Conservation (phyloP, 2,888 invertebrate species). For the Cactoblastis cactorum region DNA sequence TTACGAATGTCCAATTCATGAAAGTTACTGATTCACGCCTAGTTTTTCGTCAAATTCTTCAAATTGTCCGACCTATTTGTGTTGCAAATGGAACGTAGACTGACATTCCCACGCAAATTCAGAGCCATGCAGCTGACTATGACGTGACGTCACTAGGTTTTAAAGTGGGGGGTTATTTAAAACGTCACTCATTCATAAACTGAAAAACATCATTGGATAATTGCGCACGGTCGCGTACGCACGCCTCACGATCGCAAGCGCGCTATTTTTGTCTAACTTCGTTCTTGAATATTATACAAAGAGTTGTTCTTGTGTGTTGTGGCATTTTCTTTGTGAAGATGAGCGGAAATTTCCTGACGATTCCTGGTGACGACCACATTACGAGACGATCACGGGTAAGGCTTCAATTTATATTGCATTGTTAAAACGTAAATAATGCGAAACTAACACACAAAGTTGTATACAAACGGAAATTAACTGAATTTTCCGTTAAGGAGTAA, state of each 20-base stretch:
- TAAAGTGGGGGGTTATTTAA: conserved; percentile 49
- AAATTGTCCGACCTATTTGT: conserved; percentile 48
- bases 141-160: conserved; percentile 42
- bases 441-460: not conserved
- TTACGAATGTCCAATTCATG: not conserved
- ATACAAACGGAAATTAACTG: no score
- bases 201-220: conserved; percentile 49
- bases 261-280: conserved; percentile 36
- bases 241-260: conserved; percentile 37
- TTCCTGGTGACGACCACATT: conserved; percentile 65
- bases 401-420: conserved; percentile 24
- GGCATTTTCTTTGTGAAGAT: conserved; percentile 49
- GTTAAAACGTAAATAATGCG: conserved; percentile 24
- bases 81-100: conserved; percentile 59
- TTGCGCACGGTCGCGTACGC: conserved; percentile 56
- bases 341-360: conserved; percentile 73
- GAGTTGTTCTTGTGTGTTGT: conserved; percentile 32
- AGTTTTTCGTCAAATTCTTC: conserved; percentile 30
- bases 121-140: conserved; percentile 29
- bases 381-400: conserved; percentile 68
- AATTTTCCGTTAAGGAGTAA: no score
- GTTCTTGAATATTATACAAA: conserved; percentile 32
- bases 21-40: conserved; percentile 1
- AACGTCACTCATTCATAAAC: conserved; percentile 77
- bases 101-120: conserved; percentile 46